These are phyloP conservation scores for Athetis lepigone DNA, from an alignment of 2,888 invertebrate genomes.

Conservation along the genomic window DNA sequence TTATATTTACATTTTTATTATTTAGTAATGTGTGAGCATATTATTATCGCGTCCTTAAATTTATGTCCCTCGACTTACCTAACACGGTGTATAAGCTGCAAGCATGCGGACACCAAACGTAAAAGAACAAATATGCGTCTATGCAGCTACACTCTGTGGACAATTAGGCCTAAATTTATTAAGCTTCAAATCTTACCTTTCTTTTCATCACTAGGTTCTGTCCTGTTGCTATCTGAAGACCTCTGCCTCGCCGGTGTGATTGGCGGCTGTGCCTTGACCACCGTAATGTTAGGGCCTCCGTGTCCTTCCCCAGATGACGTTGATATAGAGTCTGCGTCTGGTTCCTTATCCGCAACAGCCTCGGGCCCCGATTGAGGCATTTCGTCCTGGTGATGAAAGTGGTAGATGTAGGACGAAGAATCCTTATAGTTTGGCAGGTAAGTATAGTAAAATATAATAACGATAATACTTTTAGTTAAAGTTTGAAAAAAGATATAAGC, in stretches of 20 bases:
- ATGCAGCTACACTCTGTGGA: no score
- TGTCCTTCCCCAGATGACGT: slow-evolving; percentile 83
- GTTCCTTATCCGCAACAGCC: slow-evolving; percentile 76
- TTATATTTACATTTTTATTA: no score
- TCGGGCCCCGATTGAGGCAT: slow-evolving; percentile 84
- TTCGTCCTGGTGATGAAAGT: slow-evolving; percentile 77
- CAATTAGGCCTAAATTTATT: no score
- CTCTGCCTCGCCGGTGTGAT: slow-evolving; percentile 85
- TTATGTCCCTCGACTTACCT: no score
- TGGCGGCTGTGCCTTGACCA: slow-evolving; percentile 79
- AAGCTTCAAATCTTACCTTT: slow-evolving; percentile 74
- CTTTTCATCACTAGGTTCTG: slow-evolving; percentile 87
- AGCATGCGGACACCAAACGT: no score
- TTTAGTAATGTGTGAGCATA: no score
- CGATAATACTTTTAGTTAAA: slow-evolving; percentile 24
- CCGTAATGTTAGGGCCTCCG: slow-evolving; percentile 83
- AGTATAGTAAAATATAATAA: neutral
- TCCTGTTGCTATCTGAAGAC: slow-evolving; percentile 90
- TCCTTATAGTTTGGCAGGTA: neutral
- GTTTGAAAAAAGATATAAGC: neutral
- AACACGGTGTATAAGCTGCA: no score
- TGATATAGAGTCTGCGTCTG: slow-evolving; percentile 80
- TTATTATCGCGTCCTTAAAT: no score
- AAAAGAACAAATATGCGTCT: no score
- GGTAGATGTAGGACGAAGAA: slow-evolving; percentile 20